phyloP scores from a whole-genome alignment of 2,888 invertebrate species.

The Cryptops parisi region DNA sequence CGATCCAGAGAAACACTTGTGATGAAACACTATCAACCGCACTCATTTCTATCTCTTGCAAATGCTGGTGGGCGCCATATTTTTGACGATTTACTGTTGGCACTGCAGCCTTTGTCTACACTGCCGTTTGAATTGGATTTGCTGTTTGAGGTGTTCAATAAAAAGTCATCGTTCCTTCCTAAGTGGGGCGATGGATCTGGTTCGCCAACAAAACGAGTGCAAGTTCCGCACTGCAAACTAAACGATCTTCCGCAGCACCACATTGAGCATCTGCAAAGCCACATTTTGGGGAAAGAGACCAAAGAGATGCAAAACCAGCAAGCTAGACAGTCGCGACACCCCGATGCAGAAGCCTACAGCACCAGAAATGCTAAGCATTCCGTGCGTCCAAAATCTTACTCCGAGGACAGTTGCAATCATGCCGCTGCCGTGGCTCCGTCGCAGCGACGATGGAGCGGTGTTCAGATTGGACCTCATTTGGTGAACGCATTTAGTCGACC shows the following conservation, averaged over 20 bases:
- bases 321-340: not conserved
- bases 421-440: constrained; percentile 21
- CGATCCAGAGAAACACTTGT: constrained; percentile 67
- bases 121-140: constrained; percentile 68
- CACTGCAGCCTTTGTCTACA: constrained; percentile 61
- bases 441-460: constrained; percentile 57
- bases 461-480: constrained; percentile 52
- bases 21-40: constrained; percentile 60
- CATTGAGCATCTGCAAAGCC: not conserved
- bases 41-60: constrained; percentile 52
- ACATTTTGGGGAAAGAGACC: constrained; percentile 16
- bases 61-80: constrained; percentile 40
- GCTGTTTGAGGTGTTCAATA: constrained; percentile 58
- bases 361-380: not conserved
- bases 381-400: not conserved
- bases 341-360: not conserved
- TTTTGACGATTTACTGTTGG: constrained; percentile 57
- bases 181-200: not conserved
- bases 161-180: constrained; percentile 35
- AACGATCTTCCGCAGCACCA: not conserved
- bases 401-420: not conserved
- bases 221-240: not conserved
- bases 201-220: not conserved
- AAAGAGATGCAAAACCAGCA: constrained; percentile 21
- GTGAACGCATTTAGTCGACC: constrained; percentile 47